phyloP scores from a whole-genome alignment of 2,797 vertebrate genomes.

The Steatocranus sp. region DNA sequence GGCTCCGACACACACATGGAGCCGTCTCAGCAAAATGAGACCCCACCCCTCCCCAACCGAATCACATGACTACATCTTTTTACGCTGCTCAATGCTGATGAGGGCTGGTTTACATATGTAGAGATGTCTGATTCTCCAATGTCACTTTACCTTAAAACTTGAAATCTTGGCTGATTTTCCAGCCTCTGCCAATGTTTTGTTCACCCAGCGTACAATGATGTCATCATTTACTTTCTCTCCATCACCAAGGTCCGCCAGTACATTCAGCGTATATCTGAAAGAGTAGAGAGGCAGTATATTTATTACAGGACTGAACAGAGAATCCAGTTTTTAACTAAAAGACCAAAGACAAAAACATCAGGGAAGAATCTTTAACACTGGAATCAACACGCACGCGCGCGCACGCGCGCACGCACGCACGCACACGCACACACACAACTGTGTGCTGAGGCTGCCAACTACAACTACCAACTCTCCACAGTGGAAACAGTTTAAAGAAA shows the following conservation, averaged over 20 bases:
- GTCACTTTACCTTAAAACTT: constrained; percentile 87
- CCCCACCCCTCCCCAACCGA: not conserved
- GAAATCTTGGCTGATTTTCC: constrained; percentile 89
- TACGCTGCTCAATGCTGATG: not conserved
- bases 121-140: too few relatives aligned
- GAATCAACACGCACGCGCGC: not conserved
- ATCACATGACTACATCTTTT: not conserved
- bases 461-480: not conserved
- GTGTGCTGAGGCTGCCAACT: not conserved
- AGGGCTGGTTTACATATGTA: not conserved
- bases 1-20: not conserved
- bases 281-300: not conserved
- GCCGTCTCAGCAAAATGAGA: not conserved
- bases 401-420: not conserved
- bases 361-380: not conserved
- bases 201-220: constrained; percentile 94
- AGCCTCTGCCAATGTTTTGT: constrained; percentile 83
- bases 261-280: constrained; percentile 88
- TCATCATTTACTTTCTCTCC: constrained; percentile 93
- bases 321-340: not conserved
- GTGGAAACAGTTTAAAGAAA: not conserved
- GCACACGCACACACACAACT: too few relatives aligned
- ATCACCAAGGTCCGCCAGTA: constrained; percentile 87
- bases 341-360: not conserved
- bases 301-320: not conserved